Base-by-base conservation (phyloP, 1,140 invertebrate species). In the Ylistrum balloti region DNA sequence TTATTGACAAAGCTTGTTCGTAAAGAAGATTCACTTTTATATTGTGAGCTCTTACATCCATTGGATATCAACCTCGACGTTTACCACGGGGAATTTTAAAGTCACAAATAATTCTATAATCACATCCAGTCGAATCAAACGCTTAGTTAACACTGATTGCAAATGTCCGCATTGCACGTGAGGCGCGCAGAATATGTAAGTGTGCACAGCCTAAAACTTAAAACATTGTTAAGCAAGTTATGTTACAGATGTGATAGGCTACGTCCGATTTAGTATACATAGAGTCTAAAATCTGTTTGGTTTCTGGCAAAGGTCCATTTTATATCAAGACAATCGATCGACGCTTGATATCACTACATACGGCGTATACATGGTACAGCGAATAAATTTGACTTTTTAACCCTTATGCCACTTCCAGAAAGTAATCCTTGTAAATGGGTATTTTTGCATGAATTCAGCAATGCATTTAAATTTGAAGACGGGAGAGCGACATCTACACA, bases 321-420 rank as follows among this genome's bases (percentile, higher is more conserved):
- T n/a, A 74, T 74, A 74, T 74, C 56, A 74, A 74, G 56, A 74
- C 28, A 74, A 74, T 74, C 56, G 56, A 74, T 74, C 56, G 56
- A n/a, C 15, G 5, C 56, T 74, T 5, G 0, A 74, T 28, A n/a
- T n/a, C 22, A 74, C 56, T 74, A 28, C 13, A 38, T 5, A 11
- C 45, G 1, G 1, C 20, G 11, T 74, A 2, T 28, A n/a, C n/a
- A 74, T 28, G 56, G 56, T 9, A 17, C 9, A 74, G 56, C 56
- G 56, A 74, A 48, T 74, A 28, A 74, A 74, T 74, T 74, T 74
- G n/a, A 74, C 56, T 74, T 74, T 74, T 74, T 74, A 74, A 74
- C 56, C 56, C 56, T 74, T 74, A 22, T 28, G 22, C 56, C 9
- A 74, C 56, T 74, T 17, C 5, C n/a, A n/a, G 22, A 28, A 9